Evolutionary conservation across 92 coral and sea anemone genomes (phyloP).

Genomic region (Galaxea fascicularis): DNA sequence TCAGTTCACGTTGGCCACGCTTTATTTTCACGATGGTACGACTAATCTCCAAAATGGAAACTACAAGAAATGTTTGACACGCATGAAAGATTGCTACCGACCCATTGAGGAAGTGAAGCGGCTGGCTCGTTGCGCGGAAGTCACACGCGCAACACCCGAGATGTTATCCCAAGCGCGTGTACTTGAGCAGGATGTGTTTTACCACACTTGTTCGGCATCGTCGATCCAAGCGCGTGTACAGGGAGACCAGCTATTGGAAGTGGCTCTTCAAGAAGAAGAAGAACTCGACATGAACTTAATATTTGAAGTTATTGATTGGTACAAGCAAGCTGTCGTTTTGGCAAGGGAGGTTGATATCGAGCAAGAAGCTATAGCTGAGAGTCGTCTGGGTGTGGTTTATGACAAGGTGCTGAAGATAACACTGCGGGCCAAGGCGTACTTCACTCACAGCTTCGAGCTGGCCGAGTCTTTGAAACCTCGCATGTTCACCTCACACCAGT

Average conservation of each 20-base stretch:
- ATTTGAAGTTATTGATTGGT: slow-evolving; percentile 95
- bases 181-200: slow-evolving; percentile 75
- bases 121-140: slow-evolving; percentile 41
- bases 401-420: slow-evolving; percentile 81
- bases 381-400: slow-evolving; percentile 83
- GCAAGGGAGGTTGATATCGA: slow-evolving; percentile 92
- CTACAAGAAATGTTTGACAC: slow-evolving; percentile 77
- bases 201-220: slow-evolving; percentile 77
- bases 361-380: slow-evolving; percentile 91
- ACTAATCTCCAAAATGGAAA: slow-evolving; percentile 70
- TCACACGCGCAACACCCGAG: slow-evolving; percentile 26
- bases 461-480: slow-evolving; percentile 93
- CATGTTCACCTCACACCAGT: slow-evolving; percentile 67
- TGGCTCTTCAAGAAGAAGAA: slow-evolving; percentile 72
- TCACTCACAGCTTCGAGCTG: slow-evolving; percentile 77
- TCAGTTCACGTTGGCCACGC: slow-evolving; percentile 64
- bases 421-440: slow-evolving; percentile 81
- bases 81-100: slow-evolving; percentile 86
- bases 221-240: slow-evolving; percentile 84
- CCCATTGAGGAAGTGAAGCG: slow-evolving; percentile 89
- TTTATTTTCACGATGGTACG: slow-evolving; percentile 82
- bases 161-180: slow-evolving; percentile 47
- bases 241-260: slow-evolving; percentile 73
- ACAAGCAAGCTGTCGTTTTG: slow-evolving; percentile 83
- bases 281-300: slow-evolving; percentile 75